Evolutionary conservation across 2,888 invertebrate genomes (phyloP).

Genomic region (Stenichneumon culpator): DNA sequence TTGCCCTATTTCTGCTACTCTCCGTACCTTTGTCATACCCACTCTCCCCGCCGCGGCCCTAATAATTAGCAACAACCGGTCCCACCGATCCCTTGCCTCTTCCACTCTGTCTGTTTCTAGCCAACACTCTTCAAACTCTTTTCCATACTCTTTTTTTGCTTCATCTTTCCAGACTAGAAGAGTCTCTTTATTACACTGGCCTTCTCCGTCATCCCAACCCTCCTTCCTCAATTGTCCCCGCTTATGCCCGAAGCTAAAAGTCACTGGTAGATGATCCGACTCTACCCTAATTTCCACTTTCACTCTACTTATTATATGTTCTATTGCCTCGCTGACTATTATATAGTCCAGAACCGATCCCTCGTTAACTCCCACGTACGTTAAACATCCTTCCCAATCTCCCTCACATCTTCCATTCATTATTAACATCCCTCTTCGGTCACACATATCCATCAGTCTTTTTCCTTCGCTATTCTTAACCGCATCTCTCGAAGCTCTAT

Average conservation of each 20-base stretch:
- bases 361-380: not conserved
- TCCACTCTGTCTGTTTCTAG: not conserved
- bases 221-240: not conserved
- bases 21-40: not conserved
- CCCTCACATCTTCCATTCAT: constrained; percentile 32
- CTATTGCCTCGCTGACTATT: not conserved
- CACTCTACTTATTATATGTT: not conserved
- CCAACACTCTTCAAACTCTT: not conserved
- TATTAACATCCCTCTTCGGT: not conserved
- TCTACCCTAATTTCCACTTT: constrained; percentile 7
- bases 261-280: constrained; percentile 26
- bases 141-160: not conserved
- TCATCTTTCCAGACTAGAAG: constrained; percentile 6
- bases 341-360: constrained; percentile 15
- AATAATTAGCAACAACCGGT: not conserved
- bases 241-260: not conserved
- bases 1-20: not conserved
- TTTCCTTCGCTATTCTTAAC: constrained; percentile 33
- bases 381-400: constrained; percentile 20
- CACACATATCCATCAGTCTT: not conserved
- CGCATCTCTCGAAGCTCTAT: constrained; percentile 35
- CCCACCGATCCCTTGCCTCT: not conserved
- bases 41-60: not conserved
- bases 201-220: not conserved
- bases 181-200: not conserved